Evolutionary conservation across 2,888 invertebrate genomes (phyloP).

Genomic region (Netelia inedita): DNA sequence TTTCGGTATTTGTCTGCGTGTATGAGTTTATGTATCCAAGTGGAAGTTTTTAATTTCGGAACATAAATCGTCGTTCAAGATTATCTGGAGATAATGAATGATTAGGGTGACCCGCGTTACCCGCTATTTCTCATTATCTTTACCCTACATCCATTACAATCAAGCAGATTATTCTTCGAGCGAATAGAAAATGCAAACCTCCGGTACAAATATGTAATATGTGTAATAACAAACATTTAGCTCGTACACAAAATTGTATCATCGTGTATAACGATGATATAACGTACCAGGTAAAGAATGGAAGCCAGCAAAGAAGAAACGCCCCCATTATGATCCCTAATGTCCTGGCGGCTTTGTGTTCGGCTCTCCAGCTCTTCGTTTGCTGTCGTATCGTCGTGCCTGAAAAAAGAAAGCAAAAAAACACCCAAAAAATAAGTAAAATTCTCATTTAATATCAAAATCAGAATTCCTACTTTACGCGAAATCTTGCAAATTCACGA

Average conservation of each 20-base stretch:
- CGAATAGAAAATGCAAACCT: neutral
- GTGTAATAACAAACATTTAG: neutral
- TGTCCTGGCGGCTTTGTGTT: conserved; percentile 97
- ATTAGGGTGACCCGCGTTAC: too few species aligned
- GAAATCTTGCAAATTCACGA: neutral
- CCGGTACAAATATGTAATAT: neutral
- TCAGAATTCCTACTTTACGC: neutral
- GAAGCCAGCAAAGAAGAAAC: conserved; percentile 97
- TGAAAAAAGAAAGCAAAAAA: conserved; percentile 82
- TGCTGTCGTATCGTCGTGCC: conserved; percentile 91
- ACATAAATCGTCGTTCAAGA: too few species aligned
- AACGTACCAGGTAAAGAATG: conserved; percentile 97
- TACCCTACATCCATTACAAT: neutral
- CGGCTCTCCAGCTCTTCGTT: conserved; percentile 93
- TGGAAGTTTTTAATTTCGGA: too few species aligned
- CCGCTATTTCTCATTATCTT: too few species aligned
- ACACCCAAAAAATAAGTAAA: neutral
- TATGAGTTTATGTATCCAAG: too few species aligned
- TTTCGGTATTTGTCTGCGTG: too few species aligned
- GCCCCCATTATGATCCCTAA: conserved; percentile 98
- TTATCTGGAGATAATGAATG: too few species aligned
- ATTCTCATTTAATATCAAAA: neutral
- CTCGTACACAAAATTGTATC: neutral
- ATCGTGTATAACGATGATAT: neutral
- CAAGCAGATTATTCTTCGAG: neutral